Base-by-base conservation (phyloP, 2,888 invertebrate genomes). In the Agonopterix arenella region DNA sequence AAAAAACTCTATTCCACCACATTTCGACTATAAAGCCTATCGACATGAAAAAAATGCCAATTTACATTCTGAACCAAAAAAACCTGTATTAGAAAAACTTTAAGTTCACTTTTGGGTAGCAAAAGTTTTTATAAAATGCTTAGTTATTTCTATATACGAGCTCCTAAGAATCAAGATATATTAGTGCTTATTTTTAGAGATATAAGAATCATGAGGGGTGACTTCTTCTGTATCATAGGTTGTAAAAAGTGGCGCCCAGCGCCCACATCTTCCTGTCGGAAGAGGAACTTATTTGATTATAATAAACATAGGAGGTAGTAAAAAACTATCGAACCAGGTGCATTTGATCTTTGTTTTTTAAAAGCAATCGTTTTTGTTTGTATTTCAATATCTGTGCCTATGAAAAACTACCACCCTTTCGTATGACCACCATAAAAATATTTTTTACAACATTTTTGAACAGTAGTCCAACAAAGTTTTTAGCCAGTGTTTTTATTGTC, bases 231-330 rank as follows among this genome's bases (percentile, higher is more conserved):
- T 81, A 76, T 61, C 68, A 47, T 53, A 40, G 53, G 60, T 63
- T 66, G 61, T 28, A 49, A 53, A 66, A 83, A 85, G 52, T 66
- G 78, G 84, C 85, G 83, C 84, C 85, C 71, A 66, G 84, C 85
- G 83, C 84, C 85, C 71, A 66, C 74, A 71, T 78, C 81, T 86
- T 85, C 86, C 85, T 78, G 76, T 79, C 79, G 89, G 89, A 88
- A 86, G 76, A 81, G 79, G 82, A 84, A 84, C 85, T 78, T 84
- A 85, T 85, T 84, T 85, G 86, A 84, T 88, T 85, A 85, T 83
- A 76, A 82, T 78, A 84, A 83, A 85, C 81, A 82, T 83, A 73
- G 70, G 71, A 73, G 59, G 72, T 70, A 64, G 55, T 63, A 73
- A 81, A 83, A 84, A 74, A 64, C 28, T 41, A 68, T 61, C 59